Base-by-base conservation (phyloP, 53 echinoderm and acorn worm species). In the Henricia sp. region DNA sequence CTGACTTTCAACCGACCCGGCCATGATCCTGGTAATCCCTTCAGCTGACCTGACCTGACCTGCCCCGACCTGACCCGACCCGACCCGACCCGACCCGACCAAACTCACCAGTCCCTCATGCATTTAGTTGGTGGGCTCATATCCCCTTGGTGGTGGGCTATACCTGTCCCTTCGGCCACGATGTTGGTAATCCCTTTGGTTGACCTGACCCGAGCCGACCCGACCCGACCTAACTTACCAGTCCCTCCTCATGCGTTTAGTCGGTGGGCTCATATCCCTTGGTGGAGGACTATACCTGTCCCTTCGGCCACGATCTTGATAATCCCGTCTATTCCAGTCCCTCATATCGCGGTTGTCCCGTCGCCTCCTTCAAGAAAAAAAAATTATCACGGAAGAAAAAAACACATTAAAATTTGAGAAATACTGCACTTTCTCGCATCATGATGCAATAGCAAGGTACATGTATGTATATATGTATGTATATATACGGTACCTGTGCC, bases 61-160 rank as follows among this genome's bases (percentile, higher is more conserved):
- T n/a, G n/a, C n/a, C n/a, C n/a, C n/a, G n/a, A n/a, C n/a, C n/a
- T n/a, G n/a, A n/a, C n/a, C n/a, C n/a, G n/a, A 55, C 67, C 39
- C 19, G 6, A 8, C 20, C 38, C 16, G 25, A 3, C 46, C 70
- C 13, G 19, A 28, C 41, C 17, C 57, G 16, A 1, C 30, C n/a
- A 11, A 17, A 35, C 89, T 88, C 78, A 97, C 97, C 97, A 94
- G 68, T 97, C 97, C 59, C 97, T 89, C 52, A 88, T 84, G 50
- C 97, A 75, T 57, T 97, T 97, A 70, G 89, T 77, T 55, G 97
- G 94, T 32, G 97, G 97, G 44, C 97, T 97, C 92, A 97, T 88
- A 52, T 92, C 90, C 13, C n/a, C 95, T 84, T 16, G 91, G 50
- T 27, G 84, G 88, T 5, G 94, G 89, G 25, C 88, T 91, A 82